Evolutionary conservation across 2,113 vertebrate species (phyloP), one percentile per base, ranked within the genome.

Genomic region (Falcunculus frontatus): DNA sequence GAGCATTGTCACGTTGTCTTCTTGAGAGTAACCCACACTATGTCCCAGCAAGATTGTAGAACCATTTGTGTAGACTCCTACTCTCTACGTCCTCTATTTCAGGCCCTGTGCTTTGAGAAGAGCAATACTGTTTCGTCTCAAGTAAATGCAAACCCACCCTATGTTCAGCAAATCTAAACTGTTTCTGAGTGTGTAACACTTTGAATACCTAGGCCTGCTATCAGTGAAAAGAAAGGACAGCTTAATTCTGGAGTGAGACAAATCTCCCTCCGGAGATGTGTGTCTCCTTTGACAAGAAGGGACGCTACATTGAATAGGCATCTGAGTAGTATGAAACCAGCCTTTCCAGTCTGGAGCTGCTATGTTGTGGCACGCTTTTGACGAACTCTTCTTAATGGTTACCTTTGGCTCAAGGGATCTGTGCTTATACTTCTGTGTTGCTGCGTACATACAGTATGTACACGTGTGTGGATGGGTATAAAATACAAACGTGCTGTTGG

Each of bases 281-380:
- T 22, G 64, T 81, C 72, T 77, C 30, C 65, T 93, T 77, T 86
- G 83, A 92, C 90, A 92, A 86, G 30, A 39, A 93, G 39, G 53
- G 44, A 90, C 5, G 19, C 41, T 73, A 26, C 35, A 44, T 23
- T 74, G 72, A 86, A 77, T 22, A 89, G 17, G 22, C 4, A 3
- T 26, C 37, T 79, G 69, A 90, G 72, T 5, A 86, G 50, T 5
- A 17, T 52, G 68, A 93, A 96, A 96, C 92, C 75, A 70, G 86
- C 47, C 50, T 70, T 95, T 97, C 92, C 86, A 81, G 96, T 86
- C 56, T 92, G 76, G 30, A 86, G 37, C 42, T 88, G 35, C 68
- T 90, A 33, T 67, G 88, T 39, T 80, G 55, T 80, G 92, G 41
- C 55, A 70, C 47, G 59, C 63, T 80, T 88, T 84, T 75, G 68